Conservation (phyloP, 2,888 invertebrate genomes). For the Eristalis tenax region DNA sequence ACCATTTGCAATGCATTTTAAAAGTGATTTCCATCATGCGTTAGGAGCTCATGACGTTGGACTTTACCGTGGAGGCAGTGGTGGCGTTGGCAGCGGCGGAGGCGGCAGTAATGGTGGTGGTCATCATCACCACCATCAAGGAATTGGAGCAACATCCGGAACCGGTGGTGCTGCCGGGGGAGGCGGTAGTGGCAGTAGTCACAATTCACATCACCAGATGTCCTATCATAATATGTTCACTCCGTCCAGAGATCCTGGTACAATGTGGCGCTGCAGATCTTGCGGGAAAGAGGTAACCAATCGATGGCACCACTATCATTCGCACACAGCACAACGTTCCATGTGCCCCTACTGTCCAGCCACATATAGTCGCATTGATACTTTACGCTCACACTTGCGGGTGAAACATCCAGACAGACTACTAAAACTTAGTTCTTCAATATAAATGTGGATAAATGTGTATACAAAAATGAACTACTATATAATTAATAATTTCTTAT, state of each 20-base stretch:
- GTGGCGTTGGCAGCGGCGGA: constrained; percentile 71
- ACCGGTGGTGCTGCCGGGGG: constrained; percentile 73
- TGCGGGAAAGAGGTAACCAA: constrained; percentile 94
- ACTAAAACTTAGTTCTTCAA: constrained; percentile 79
- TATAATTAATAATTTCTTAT: constrained; percentile 31
- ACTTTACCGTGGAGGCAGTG: constrained; percentile 73
- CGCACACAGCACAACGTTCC: constrained; percentile 90
- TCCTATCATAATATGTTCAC: constrained; percentile 93
- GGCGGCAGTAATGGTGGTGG: constrained; percentile 65
- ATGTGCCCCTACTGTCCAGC: constrained; percentile 92
- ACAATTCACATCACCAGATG: constrained; percentile 82
- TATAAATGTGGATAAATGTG: constrained; percentile 74
- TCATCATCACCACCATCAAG: constrained; percentile 68
- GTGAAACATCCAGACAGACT: constrained; percentile 85
- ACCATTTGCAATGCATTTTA: constrained; percentile 80
- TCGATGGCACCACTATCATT: constrained; percentile 94
- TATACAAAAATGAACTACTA: constrained; percentile 21
- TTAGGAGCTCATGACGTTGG: constrained; percentile 71
- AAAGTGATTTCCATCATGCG: constrained; percentile 79
- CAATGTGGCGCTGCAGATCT: constrained; percentile 90
- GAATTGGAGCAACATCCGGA: constrained; percentile 70
- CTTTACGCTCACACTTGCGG: constrained; percentile 90
- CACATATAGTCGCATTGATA: constrained; percentile 93
- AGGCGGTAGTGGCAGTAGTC: constrained; percentile 62
- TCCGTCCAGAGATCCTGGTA: constrained; percentile 86